These are phyloP conservation scores for Tautogolabrus adspersus DNA, from an alignment of 2,113 vertebrate genomes.

Conservation along the genomic window DNA sequence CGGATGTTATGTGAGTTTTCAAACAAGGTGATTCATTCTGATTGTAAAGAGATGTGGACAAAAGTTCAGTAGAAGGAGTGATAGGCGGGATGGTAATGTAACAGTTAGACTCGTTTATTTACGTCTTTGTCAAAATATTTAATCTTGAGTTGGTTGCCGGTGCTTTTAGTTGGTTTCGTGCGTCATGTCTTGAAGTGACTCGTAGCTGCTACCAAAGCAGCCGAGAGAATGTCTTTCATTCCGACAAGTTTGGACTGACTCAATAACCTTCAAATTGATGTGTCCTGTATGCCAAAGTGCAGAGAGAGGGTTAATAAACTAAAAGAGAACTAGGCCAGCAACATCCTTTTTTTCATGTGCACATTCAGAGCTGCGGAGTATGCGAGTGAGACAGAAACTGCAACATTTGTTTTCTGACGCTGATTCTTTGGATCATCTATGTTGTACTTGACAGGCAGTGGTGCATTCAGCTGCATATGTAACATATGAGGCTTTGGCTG, in stretches of 20 bases:
- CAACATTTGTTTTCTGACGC: constrained; percentile 15
- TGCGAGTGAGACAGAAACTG: constrained; percentile 34
- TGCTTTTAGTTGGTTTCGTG: constrained; percentile 17
- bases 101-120: constrained; percentile 30
- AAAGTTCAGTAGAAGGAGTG: constrained; percentile 10
- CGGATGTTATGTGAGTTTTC: constrained; percentile 38
- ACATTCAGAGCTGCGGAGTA: constrained; percentile 44
- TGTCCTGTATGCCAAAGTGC: constrained; percentile 6
- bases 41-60: constrained; percentile 7
- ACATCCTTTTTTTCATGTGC: constrained; percentile 74
- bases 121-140: constrained; percentile 1
- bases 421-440: background rate
- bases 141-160: constrained; percentile 1
- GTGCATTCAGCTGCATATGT: constrained; percentile 1
- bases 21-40: constrained; percentile 5
- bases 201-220: background rate
- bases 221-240: background rate
- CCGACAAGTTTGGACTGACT: constrained; percentile 3
- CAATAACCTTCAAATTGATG: constrained; percentile 6
- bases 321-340: constrained; percentile 78
- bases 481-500: constrained; percentile 18
- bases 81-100: constrained; percentile 17
- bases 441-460: constrained; percentile 15
- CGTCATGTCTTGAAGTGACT: background rate
- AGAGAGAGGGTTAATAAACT: constrained; percentile 72